Conservation (phyloP, 2,888 invertebrate genomes). For the Eupithecia pulchellata region DNA sequence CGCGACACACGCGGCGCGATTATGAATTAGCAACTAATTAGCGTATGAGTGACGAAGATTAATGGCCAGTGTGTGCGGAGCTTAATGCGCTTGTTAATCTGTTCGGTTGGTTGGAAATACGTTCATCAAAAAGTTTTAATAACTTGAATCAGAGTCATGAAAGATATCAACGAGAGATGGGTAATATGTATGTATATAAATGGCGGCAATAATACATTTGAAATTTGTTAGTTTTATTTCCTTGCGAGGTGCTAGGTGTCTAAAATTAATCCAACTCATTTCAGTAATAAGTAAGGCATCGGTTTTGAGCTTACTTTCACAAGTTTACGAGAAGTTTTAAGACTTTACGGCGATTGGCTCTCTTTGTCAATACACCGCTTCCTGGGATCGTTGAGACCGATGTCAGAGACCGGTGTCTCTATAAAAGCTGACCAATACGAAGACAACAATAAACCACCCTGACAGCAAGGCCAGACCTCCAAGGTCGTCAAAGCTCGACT, state of each 20-base stretch:
- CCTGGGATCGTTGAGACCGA: too few species aligned
- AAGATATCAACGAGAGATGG: slow-evolving; percentile 2
- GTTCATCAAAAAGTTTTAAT: slow-evolving; percentile 13
- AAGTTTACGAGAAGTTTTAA: too few species aligned
- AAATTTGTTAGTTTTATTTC: background rate
- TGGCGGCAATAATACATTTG: background rate
- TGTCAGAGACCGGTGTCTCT: too few species aligned
- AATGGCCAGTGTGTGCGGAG: slow-evolving; percentile 51
- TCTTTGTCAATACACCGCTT: background rate
- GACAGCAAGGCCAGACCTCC: slow-evolving; percentile 1
- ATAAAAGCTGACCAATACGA: background rate
- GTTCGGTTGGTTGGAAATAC: slow-evolving; percentile 22
- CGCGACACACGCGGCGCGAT: slow-evolving; percentile 49
- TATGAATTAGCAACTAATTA: slow-evolving; percentile 62
- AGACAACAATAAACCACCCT: background rate
- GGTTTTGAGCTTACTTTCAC: background rate
- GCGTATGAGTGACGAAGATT: slow-evolving; percentile 58
- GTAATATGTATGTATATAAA: too few species aligned
- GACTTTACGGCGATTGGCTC: background rate
- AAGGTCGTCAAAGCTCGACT: slow-evolving; percentile 2
- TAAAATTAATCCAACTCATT: background rate
- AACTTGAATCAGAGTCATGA: slow-evolving; percentile 1
- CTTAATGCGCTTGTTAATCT: slow-evolving; percentile 51
- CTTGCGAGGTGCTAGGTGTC: background rate
- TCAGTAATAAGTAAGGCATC: background rate